Conservation (phyloP, 2,113 vertebrate genomes). For the Alosa alosa region DNA sequence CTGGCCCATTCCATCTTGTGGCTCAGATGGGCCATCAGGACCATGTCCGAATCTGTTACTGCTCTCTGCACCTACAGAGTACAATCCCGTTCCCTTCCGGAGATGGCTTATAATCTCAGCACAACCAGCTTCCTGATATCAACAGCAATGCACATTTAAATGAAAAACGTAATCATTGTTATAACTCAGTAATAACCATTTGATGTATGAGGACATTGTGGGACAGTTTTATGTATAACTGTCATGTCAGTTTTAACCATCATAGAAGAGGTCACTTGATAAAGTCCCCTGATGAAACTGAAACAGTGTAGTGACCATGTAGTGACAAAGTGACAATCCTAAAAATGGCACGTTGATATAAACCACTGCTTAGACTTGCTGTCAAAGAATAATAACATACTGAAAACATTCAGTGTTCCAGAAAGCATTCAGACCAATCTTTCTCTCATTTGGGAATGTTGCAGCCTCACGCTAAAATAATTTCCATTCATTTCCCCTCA, state of each 20-base stretch:
- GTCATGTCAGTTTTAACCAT: too few relatives aligned
- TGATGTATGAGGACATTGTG: neutral
- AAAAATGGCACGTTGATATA: too few relatives aligned
- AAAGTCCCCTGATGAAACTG: neutral
- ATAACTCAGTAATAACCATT: neutral
- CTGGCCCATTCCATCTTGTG: neutral
- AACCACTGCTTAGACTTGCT: too few relatives aligned
- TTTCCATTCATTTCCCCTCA: too few relatives aligned
- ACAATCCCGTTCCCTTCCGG: neutral
- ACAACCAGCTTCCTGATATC: neutral
- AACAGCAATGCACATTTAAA: neutral
- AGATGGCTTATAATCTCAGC: neutral
- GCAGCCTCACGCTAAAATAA: too few relatives aligned
- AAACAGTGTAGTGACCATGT: neutral
- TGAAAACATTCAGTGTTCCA: too few relatives aligned
- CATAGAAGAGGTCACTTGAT: neutral
- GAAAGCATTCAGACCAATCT: too few relatives aligned
- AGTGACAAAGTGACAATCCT: too few relatives aligned
- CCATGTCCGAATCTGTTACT: neutral
- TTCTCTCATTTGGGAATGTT: too few relatives aligned
- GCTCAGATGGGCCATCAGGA: neutral
- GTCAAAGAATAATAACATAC: too few relatives aligned
- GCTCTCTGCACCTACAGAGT: neutral
- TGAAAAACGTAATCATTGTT: neutral
- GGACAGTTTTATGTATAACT: too few relatives aligned